Evolutionary conservation across 2,888 invertebrate species (phyloP), one percentile per base, ranked within the genome.

Genomic region (Drosophila nr. perissopoda): DNA sequence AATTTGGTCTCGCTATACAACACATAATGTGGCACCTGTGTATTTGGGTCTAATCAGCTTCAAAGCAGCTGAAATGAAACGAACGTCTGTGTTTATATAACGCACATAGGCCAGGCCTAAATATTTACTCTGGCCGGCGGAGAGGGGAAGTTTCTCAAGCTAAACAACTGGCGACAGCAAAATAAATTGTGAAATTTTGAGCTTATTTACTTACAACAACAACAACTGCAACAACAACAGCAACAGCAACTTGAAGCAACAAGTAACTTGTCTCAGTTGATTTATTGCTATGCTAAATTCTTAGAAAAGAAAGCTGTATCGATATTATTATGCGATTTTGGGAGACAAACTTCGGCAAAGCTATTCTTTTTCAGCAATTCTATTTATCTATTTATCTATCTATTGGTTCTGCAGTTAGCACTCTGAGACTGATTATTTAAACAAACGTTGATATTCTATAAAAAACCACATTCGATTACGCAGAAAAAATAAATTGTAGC

Each of bases 1-100:
- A 53, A 34, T 45, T 45, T 25, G 45, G 25, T 56, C 16, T 18
- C 53, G 16, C 13, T 45, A 21, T 38, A 52, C 27, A 51, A 16
- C 11, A 33, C 6, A 31, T 27, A 61, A 49, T 36, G 31, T 36
- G 66, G 66, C 84, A 84, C 66, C 87, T 86, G 87, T 57, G 45
- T 59, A 4, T 16, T 56, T 53, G 71, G 73, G 76, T 82, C 82
- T 85, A 87, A 87, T 83, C 83, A 86, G 83, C 85, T 77, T 67
- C 67, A 61, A 61, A 65, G 62, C 36, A 57, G 69, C 52, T 52
- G 34, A 16, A 53, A 60, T 58, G 67, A 72, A 72, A 69, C 63
- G 57, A 77, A 67, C 51, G 85, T 83, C 88, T 87, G 76, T 86
- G 74, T 87, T 85, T 85, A 73, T 76, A 69, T 56, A 73, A 74